Percentiles rank a stretch among this genome's conserved stretches.
These are phyloP conservation scores for Lagodon rhomboides DNA, from an alignment of 2,797 vertebrate species.

Conservation along the genomic window DNA sequence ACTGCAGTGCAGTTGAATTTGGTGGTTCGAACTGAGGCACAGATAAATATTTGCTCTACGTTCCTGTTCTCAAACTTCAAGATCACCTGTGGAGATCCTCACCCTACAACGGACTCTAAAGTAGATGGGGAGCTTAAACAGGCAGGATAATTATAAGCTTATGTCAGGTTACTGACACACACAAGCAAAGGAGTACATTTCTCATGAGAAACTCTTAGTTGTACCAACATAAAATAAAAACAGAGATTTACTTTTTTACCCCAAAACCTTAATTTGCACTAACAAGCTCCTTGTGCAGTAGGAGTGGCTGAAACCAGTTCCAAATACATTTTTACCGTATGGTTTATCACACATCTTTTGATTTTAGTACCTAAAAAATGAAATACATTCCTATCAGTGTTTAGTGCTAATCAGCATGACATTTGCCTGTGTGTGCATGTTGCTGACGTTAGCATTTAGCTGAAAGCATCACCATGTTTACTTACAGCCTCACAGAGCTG, in stretches of 20 bases:
- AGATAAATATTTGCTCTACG: constrained; percentile 50
- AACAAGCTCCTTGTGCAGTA: not conserved
- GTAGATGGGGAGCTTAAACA: not conserved
- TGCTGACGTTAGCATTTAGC: not conserved
- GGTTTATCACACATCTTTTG: too few species aligned
- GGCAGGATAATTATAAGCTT: constrained; percentile 29
- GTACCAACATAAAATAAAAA: constrained; percentile 5
- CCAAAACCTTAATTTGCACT: not conserved
- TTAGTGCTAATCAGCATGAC: not conserved
- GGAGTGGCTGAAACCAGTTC: not conserved
- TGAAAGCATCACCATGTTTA: not conserved
- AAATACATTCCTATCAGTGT: too few species aligned
- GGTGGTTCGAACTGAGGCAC: constrained; percentile 35
- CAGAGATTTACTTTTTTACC: not conserved
- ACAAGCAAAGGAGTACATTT: not conserved
- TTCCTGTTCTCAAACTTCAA: constrained; percentile 30
- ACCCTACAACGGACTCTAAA: constrained; percentile 26
- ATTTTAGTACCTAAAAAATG: too few species aligned
- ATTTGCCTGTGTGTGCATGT: not conserved
- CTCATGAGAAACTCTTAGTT: constrained; percentile 17
- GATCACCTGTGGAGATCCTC: constrained; percentile 22
- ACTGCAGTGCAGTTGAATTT: constrained; percentile 49
- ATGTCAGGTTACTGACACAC: constrained; percentile 11
- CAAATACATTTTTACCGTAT: not conserved
- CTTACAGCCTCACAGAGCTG: not conserved